Base-by-base conservation (phyloP, 2,888 invertebrate species). In the Acleris literana region DNA sequence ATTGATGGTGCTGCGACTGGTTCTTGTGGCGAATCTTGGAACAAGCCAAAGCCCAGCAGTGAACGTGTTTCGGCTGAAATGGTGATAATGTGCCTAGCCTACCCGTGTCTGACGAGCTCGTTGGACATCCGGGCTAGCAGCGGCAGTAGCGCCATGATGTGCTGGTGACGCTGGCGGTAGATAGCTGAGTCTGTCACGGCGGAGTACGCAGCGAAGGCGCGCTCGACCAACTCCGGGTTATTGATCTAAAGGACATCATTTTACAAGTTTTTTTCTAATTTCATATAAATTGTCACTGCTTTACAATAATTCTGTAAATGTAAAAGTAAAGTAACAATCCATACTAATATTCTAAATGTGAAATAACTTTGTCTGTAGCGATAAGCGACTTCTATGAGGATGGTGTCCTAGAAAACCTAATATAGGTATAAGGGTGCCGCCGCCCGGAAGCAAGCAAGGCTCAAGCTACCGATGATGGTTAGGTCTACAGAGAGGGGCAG, bases 101-200 rank as follows among this genome's bases (percentile, higher is more conserved):
- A 90, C 92, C 88, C 87, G 61, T 85, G 73, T 39, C 68, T 77
- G 1, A 88, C 75, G 3, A 90, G 77, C 61, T 91, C 84, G 18
- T 77, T 82, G 59, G 90, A 84, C 2, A 91, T 71, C 64, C 87
- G 83, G 0, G 90, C 91, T 4, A 93, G 78, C 70, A 87, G 68
- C 0, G 92, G 88, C 55, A 92, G 66, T 3, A 91, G 72, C 0
- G 88, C 90, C 59, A 80, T 74, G 2, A 88, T 81, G 16, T 81
- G 78, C 5, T 87, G 86, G 0, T 74, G 72, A 6, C 85, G 77
- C 59, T 80, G 81, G 49, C 83, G 85, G 71, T 84, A 84, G 54
- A 90, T 78, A 1, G 83, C 87, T 0, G 86, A 82, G 49, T 92
- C 90, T 0, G 81, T 72, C 13, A 90, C 87, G 0, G 82, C 83